Base-by-base conservation (phyloP, 2,113 vertebrate species). In the Sitta europaea region DNA sequence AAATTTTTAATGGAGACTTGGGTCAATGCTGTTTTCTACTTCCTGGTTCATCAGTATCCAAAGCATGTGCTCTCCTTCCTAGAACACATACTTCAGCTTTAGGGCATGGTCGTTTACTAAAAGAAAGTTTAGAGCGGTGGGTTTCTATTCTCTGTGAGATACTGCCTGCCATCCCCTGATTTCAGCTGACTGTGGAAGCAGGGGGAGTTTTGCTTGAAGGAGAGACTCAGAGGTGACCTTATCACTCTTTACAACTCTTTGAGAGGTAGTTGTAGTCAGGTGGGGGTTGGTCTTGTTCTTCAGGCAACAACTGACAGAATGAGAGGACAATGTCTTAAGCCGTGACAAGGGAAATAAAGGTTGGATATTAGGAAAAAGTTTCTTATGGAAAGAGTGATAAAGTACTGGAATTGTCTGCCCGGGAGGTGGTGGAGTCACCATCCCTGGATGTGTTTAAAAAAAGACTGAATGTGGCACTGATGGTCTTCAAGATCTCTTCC, bases 271-370 rank as follows among this genome's bases (percentile, higher is more conserved):
- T n/a, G 29, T 8, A 4, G 23, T 8, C 36, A 22, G 47, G 2
- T n/a, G 23, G 8, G 8, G 40, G 13, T 33, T 33, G 28, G 35
- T 62, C 57, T 40, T 16, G 38, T 50, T 40, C 35, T 13, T 29
- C 10, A 17, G 36, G 31, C 47, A 63, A 5, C 24, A 22, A 0
- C 36, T 51, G 58, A 28, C 36, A 51, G 36, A 63, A 63, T 0
- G 0, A 62, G 47, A 62, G 36, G 29, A 13, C 17, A 33, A 13
- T 13, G 10, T 12, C 35, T 33, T 4, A 15, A 16, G 23, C 22
- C 33, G 19, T 0, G 0, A 4, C 14, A n/a, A 42, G 58, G 47
- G 36, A n/a, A 22, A 51, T 22, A n/a, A 0, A 42, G 24, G 14
- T 5, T 63, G 18, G 23, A 51, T 42, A n/a, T 77, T 28, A 17